Conservation (phyloP, 2,888 invertebrate species). For the Lissocephala sabroskyi region DNA sequence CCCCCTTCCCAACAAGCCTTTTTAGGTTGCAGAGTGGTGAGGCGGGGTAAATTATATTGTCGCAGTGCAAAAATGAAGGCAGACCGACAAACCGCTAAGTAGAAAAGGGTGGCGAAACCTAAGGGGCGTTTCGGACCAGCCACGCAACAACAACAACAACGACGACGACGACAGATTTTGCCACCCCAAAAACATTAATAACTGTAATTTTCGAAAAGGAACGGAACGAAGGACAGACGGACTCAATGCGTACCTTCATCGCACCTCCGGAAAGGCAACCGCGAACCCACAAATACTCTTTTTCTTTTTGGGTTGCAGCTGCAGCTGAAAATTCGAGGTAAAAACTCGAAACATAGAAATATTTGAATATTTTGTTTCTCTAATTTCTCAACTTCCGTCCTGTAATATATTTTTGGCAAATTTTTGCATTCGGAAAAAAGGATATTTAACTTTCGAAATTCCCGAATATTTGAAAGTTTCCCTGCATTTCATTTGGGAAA, state of each 20-base stretch:
- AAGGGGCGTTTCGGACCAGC: constrained; percentile 12
- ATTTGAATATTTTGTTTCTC: background rate
- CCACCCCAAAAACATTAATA: constrained; percentile 60
- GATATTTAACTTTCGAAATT: no score
- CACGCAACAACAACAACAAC: constrained; percentile 15
- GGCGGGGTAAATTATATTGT: constrained; percentile 46
- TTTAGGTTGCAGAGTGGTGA: background rate
- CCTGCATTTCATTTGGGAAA: no score
- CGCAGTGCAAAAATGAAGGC: constrained; percentile 26
- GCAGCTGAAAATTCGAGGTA: background rate
- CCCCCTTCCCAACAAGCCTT: no score
- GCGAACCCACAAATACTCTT: background rate
- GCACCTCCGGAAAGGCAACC: background rate
- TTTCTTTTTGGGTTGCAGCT: background rate
- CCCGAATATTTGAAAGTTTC: no score
- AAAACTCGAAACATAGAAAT: no score
- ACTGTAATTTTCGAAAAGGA: constrained; percentile 51
- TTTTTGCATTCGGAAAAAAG: no score
- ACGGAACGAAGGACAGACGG: no score
- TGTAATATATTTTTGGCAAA: no score
- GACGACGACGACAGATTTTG: constrained; percentile 39
- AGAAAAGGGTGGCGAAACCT: constrained; percentile 5
- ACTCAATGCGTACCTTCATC: background rate
- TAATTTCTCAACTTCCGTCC: no score
- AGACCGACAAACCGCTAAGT: constrained; percentile 1